These are phyloP conservation scores for Remorina albescens DNA, from an alignment of 2,797 vertebrate genomes.

Conservation along the genomic window DNA sequence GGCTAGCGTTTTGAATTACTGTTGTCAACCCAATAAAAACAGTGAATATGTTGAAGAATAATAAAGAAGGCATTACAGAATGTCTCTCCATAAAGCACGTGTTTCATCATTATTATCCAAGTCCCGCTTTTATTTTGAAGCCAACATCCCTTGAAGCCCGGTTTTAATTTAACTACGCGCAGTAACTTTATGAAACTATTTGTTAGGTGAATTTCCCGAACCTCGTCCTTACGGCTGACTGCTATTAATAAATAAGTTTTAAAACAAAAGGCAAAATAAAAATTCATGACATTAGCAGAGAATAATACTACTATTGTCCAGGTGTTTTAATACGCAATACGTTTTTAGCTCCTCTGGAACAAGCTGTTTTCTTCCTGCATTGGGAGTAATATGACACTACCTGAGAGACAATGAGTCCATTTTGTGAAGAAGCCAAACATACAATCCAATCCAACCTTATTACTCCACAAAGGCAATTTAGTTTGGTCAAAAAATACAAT, in stretches of 20 bases:
- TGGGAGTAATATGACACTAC: conserved; percentile 69
- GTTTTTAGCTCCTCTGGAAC: conserved; percentile 23
- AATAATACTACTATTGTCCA: rapidly evolving
- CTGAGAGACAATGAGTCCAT: conserved; percentile 66
- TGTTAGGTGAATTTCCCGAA: conserved; percentile 55
- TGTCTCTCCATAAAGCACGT: rapidly evolving
- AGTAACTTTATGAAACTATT: conserved; percentile 42
- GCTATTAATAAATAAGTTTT: background rate
- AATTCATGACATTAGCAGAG: background rate
- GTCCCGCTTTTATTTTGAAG: conserved; percentile 67
- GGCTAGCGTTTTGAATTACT: background rate
- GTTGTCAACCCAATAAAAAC: too few species aligned
- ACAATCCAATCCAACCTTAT: too few species aligned
- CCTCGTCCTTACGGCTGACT: background rate
- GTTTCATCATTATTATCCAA: background rate
- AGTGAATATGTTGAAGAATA: rapidly evolving
- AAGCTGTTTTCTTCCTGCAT: conserved; percentile 50
- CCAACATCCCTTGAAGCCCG: background rate
- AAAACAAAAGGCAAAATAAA: background rate
- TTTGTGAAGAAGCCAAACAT: conserved; percentile 57
- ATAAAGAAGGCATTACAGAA: background rate
- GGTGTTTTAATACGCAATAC: background rate
- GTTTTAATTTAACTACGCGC: background rate
- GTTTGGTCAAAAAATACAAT: too few species aligned
- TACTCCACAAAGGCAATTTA: too few species aligned